phyloP scores from a whole-genome alignment of 1,140 invertebrate genomes.

The Bradysia coprophila region DNA sequence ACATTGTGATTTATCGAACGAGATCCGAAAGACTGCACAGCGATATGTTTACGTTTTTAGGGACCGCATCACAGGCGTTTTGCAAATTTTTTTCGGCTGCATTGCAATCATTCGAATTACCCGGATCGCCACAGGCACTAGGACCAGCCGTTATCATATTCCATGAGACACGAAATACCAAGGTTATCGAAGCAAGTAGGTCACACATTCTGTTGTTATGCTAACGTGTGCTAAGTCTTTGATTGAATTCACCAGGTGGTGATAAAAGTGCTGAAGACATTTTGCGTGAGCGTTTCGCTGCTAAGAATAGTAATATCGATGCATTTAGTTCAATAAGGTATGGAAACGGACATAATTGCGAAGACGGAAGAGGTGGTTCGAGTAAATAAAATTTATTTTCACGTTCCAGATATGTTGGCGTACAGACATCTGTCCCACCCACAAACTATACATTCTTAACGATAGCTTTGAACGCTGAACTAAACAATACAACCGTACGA shows the following conservation, averaged over 20 bases:
- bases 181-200: conserved; percentile 14
- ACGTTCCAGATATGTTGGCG: conserved; percentile 12
- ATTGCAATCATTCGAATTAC: conserved; percentile 30
- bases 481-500: conserved; percentile 47
- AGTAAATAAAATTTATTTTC: neutral
- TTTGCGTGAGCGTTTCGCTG: conserved; percentile 38
- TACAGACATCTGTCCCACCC: conserved; percentile 18
- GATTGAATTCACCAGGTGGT: conserved; percentile 19
- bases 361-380: too few species aligned
- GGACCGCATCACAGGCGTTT: conserved; percentile 57
- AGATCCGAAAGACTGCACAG: conserved; percentile 54
- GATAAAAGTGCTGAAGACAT: conserved; percentile 44
- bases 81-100: conserved; percentile 51
- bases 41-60: conserved; percentile 66
- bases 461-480: conserved; percentile 30
- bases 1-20: conserved; percentile 66
- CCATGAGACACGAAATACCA: conserved; percentile 62
- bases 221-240: neutral
- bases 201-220: too few species aligned
- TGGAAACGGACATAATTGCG: too few species aligned
- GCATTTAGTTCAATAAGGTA: conserved; percentile 16
- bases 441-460: conserved; percentile 36
- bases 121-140: conserved; percentile 29
- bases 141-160: conserved; percentile 63
- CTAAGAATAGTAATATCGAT: conserved; percentile 40